These are phyloP conservation scores for Enteromius mattozi DNA, from an alignment of 2,797 vertebrate species.

Conservation along the genomic window DNA sequence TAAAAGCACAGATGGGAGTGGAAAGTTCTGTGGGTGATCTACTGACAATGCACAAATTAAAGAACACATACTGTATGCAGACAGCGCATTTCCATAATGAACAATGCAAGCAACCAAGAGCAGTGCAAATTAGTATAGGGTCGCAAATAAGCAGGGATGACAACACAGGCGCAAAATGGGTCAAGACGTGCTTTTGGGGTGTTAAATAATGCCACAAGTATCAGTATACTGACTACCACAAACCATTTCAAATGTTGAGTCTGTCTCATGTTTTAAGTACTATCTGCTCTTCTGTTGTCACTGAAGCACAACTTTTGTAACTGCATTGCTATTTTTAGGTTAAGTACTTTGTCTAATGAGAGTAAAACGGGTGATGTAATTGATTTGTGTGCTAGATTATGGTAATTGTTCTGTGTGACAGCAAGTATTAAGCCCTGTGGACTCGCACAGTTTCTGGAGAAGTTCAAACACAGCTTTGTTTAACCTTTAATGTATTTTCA, in stretches of 20 bases:
- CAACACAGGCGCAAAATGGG: background rate
- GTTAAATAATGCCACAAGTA: background rate
- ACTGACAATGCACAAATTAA: background rate
- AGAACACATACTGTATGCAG: constrained; percentile 17
- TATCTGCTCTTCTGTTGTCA: constrained; percentile 3
- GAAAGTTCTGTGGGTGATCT: background rate
- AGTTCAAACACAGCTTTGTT: constrained; percentile 46
- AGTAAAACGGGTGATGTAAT: constrained; percentile 15
- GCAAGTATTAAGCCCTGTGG: constrained; percentile 32
- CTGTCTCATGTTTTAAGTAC: background rate
- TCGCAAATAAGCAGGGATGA: background rate
- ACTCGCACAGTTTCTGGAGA: constrained; percentile 13
- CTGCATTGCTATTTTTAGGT: background rate
- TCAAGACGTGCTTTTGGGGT: background rate
- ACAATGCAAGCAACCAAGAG: background rate
- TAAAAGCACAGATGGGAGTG: background rate
- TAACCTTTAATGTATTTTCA: constrained; percentile 41
- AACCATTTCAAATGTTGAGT: background rate
- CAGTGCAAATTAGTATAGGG: background rate
- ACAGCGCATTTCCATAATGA: constrained; percentile 60
- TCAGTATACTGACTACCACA: background rate
- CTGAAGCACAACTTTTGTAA: constrained; percentile 19
- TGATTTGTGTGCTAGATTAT: constrained; percentile 17
- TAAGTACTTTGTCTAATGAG: background rate
- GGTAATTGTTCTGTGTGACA: constrained; percentile 43